These are phyloP conservation scores for Sebastes flavidus DNA, from an alignment of 2,797 vertebrate genomes.

Conservation along the genomic window DNA sequence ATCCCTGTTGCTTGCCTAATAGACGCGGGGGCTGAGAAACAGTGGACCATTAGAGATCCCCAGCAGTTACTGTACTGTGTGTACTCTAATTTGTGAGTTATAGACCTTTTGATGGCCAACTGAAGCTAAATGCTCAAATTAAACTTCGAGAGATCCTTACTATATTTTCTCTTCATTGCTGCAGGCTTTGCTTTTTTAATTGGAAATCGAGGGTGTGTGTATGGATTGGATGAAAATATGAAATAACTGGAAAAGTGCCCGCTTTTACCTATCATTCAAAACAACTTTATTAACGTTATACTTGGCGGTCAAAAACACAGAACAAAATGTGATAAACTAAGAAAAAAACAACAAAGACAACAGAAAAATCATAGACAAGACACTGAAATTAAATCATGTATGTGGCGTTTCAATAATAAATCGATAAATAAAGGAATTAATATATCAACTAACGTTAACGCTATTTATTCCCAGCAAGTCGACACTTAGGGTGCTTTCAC, in stretches of 20 bases:
- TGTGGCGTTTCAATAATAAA: neutral
- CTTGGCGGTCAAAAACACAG: neutral
- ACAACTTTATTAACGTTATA: neutral
- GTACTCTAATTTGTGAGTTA: slow-evolving; percentile 31
- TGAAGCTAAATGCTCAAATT: neutral
- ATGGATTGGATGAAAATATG: neutral
- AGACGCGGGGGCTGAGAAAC: neutral
- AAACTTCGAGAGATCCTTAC: neutral
- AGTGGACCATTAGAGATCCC: slow-evolving; percentile 1
- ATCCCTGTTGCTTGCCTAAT: neutral
- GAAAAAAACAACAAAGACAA: too few relatives aligned
- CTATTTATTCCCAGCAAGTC: too few relatives aligned
- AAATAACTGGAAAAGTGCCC: neutral
- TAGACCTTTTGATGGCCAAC: slow-evolving; percentile 3
- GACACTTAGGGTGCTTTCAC: too few relatives aligned
- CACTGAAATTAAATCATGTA: too few relatives aligned
- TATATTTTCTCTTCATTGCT: neutral
- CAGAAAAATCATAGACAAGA: neutral
- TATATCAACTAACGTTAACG: too few relatives aligned
- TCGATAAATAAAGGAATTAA: neutral
- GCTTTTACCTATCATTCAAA: neutral
- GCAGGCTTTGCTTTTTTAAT: neutral
- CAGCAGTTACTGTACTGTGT: slow-evolving; percentile 29
- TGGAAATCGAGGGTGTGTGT: neutral
- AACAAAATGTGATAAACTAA: neutral